Evolutionary conservation across 2,797 vertebrate species (phyloP).

Genomic region (Todus mexicanus): DNA sequence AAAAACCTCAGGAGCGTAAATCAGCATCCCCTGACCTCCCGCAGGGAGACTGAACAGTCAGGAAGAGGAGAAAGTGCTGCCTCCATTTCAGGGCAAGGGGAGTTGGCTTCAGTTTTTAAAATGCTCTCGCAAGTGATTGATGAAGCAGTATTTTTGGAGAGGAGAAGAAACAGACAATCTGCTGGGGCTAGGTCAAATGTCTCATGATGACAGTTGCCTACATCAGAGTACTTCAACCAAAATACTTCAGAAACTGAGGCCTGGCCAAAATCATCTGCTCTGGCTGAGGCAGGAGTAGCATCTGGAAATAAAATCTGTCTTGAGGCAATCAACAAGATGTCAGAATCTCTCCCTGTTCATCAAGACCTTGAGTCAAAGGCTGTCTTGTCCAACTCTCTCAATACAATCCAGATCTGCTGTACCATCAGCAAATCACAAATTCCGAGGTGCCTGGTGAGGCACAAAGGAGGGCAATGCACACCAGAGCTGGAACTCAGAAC

Average conservation of each 20-base stretch:
- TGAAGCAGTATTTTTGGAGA: neutral
- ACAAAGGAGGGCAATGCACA: neutral
- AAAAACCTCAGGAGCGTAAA: neutral
- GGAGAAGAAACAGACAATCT: neutral
- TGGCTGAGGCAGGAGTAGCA: neutral
- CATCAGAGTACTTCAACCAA: neutral
- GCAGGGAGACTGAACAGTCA: neutral
- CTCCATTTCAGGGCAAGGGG: neutral
- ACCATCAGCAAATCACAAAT: neutral
- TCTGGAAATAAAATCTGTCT: neutral
- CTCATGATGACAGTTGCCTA: neutral
- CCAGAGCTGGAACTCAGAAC: neutral
- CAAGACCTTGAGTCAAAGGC: neutral
- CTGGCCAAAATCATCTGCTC: neutral
- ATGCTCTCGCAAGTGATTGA: neutral
- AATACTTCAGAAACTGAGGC: neutral
- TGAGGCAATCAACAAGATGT: neutral
- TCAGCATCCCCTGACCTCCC: neutral
- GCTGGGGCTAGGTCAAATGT: neutral
- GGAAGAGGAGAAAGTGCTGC: neutral
- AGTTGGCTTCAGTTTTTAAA: slow-evolving; percentile 16
- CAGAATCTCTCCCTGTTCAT: neutral
- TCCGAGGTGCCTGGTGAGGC: neutral
- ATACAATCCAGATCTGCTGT: neutral
- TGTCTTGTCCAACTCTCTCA: neutral